These are phyloP conservation scores for Brachyistius frenatus DNA, from an alignment of 2,113 vertebrate species.

Conservation along the genomic window DNA sequence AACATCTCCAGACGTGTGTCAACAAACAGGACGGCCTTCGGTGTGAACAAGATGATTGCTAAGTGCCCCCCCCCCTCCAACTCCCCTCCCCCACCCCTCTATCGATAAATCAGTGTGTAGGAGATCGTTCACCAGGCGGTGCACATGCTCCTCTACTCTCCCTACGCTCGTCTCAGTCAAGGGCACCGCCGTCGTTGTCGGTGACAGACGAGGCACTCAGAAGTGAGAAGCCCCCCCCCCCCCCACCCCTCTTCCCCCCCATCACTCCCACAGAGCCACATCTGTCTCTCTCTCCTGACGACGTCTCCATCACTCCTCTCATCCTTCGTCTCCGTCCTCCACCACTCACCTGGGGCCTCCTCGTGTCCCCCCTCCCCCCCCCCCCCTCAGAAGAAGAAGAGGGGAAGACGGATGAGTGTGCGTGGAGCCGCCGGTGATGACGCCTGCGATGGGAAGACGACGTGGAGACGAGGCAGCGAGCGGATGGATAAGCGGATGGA, in stretches of 20 bases:
- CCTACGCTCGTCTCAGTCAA: conserved; percentile 39
- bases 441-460: conserved; percentile 7
- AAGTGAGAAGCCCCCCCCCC: conserved; percentile 7
- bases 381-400: not conserved
- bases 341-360: too few relatives aligned
- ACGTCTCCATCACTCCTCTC: too few relatives aligned
- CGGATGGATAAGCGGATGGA: too few relatives aligned
- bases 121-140: conserved; percentile 7
- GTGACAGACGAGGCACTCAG: conserved; percentile 38
- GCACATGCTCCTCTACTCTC: not conserved
- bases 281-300: too few relatives aligned
- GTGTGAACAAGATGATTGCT: conserved; percentile 3
- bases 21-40: too few relatives aligned
- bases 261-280: not conserved
- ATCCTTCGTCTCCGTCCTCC: too few relatives aligned
- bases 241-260: conserved; percentile 6
- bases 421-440: conserved; percentile 48
- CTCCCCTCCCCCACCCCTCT: too few relatives aligned
- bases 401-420: not conserved
- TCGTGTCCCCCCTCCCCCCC: not conserved
- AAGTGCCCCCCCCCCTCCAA: too few relatives aligned
- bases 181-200: conserved; percentile 29
- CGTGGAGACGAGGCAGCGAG: not conserved
- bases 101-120: conserved; percentile 11
- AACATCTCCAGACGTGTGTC: too few relatives aligned